A percentile compares a stretch with the other conserved stretches of the same genome.
phyloP scores from a whole-genome alignment of 1,140 invertebrate genomes.

The Tribolium madens region DNA sequence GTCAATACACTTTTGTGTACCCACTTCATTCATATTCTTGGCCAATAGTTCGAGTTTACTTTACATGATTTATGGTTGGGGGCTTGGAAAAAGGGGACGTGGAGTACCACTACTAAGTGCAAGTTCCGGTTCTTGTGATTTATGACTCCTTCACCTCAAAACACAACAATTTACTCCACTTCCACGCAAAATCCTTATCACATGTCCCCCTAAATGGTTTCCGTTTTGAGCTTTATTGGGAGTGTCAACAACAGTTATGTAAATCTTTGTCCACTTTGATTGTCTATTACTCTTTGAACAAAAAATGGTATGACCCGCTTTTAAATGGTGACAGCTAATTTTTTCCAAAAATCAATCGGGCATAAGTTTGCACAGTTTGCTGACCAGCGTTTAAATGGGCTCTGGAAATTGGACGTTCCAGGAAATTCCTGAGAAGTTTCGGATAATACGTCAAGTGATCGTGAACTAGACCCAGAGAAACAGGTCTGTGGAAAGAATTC shows the following conservation, averaged over 20 bases:
- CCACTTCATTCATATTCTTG: too few species aligned
- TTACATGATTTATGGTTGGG: too few species aligned
- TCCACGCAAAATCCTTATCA: too few species aligned
- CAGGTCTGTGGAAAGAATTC: slow-evolving; percentile 44
- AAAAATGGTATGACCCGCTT: not conserved
- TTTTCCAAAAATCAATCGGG: not conserved
- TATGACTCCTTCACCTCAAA: too few species aligned
- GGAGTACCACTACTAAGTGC: too few species aligned
- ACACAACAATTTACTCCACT: too few species aligned
- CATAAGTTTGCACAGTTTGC: too few species aligned
- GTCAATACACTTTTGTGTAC: too few species aligned
- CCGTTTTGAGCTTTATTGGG: not conserved
- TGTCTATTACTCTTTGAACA: not conserved
- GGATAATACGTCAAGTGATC: not conserved
- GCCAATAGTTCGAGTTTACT: too few species aligned
- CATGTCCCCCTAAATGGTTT: not conserved
- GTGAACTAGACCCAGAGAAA: slow-evolving; percentile 47
- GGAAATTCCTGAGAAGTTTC: slow-evolving; percentile 32
- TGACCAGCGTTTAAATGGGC: not conserved
- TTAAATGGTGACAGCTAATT: not conserved
- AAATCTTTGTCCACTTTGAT: not conserved
- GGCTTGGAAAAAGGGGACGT: too few species aligned
- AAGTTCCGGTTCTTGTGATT: too few species aligned
- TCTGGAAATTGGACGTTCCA: not conserved
- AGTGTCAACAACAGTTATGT: not conserved